phyloP scores from a whole-genome alignment of 2,113 vertebrate species.

The Nesospiza acunhae region DNA sequence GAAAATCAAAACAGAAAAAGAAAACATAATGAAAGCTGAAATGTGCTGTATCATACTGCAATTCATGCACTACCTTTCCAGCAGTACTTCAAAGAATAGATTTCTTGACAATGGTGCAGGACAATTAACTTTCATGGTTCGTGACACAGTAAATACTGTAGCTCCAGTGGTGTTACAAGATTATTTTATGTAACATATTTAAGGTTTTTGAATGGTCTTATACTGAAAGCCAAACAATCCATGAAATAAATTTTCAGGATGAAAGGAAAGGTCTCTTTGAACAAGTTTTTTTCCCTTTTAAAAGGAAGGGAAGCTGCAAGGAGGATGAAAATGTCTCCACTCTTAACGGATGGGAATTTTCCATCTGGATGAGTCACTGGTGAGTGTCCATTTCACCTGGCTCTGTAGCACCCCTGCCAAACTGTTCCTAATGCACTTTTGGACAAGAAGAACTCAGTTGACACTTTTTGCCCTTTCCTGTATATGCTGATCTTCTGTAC shows the following conservation, averaged over 20 bases:
- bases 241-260: background rate
- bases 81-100: background rate
- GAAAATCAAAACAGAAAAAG: background rate
- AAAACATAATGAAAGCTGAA: background rate
- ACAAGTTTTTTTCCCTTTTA: background rate
- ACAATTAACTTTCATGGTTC: background rate
- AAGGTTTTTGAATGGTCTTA: background rate
- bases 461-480: background rate
- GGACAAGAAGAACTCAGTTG: background rate
- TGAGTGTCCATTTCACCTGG: background rate
- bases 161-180: background rate
- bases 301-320: background rate
- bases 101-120: background rate
- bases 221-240: background rate
- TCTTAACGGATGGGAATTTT: background rate
- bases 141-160: background rate
- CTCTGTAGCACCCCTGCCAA: accelerated
- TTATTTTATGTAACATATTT: background rate
- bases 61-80: background rate
- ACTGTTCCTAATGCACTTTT: background rate
- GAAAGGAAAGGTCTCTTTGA: background rate
- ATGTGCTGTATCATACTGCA: background rate
- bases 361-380: background rate
- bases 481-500: background rate
- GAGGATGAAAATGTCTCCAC: background rate